phyloP scores from a whole-genome alignment of 2,797 vertebrate species.

The Dryobates pubescens region DNA sequence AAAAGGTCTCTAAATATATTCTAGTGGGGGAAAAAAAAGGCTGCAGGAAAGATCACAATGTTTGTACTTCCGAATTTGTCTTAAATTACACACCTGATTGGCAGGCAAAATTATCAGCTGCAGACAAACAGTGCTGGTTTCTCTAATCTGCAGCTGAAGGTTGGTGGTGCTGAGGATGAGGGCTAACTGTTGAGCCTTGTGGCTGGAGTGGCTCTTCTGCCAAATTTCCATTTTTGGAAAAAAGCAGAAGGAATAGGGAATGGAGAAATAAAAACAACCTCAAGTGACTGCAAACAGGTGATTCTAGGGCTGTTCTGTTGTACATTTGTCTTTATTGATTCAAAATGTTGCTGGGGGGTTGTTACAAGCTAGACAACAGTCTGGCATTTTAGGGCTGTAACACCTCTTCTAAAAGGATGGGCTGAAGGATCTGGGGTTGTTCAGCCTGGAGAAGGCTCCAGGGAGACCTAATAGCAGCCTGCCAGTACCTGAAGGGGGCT shows the following conservation, averaged over 20 bases:
- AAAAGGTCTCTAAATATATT: background rate
- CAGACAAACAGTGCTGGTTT: background rate
- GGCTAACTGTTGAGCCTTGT: background rate
- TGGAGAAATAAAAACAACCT: accelerated
- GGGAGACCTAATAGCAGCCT: too few relatives aligned
- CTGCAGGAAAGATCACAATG: background rate
- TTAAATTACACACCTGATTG: background rate
- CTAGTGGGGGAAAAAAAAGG: background rate
- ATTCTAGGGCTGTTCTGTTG: background rate
- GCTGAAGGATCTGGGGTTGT: too few relatives aligned
- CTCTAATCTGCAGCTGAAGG: background rate
- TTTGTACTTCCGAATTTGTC: background rate
- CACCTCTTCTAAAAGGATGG: too few relatives aligned
- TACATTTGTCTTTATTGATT: background rate
- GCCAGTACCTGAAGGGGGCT: too few relatives aligned
- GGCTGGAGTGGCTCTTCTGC: background rate
- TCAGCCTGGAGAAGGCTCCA: too few relatives aligned
- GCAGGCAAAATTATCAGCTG: background rate
- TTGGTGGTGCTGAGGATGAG: background rate
- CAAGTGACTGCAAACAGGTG: background rate
- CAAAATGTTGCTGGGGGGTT: background rate
- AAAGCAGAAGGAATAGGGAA: background rate
- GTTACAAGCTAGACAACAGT: background rate
- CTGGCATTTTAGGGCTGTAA: background rate
- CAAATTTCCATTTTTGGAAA: background rate